A percentile compares a stretch with the other conserved stretches of the same genome.
phyloP scores from a whole-genome alignment of 1,140 invertebrate genomes.

The Diorhabda sublineata region DNA sequence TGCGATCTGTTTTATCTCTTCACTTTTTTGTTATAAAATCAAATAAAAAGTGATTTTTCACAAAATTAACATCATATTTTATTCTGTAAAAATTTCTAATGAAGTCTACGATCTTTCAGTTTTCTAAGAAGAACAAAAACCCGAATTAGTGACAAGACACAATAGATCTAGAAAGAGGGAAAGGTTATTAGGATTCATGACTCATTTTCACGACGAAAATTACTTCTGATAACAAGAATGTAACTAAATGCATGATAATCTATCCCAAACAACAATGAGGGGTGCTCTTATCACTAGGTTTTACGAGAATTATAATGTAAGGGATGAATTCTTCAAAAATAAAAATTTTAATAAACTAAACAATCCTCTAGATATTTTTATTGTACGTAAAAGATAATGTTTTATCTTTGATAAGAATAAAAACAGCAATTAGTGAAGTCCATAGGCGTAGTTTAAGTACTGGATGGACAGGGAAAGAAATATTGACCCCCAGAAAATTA shows the following conservation, averaged over 20 bases:
- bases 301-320: slow-evolving; percentile 8
- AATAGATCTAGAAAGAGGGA: slow-evolving; percentile 2
- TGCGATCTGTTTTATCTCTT: too few species aligned
- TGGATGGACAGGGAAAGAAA: too few species aligned
- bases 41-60: too few species aligned
- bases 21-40: too few species aligned
- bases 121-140: too few species aligned
- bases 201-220: slow-evolving; percentile 15
- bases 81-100: neutral
- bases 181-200: slow-evolving; percentile 10
- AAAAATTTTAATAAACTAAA: neutral
- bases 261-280: slow-evolving; percentile 6
- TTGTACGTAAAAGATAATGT: too few species aligned
- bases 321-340: neutral
- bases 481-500: too few species aligned
- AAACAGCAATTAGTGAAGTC: too few species aligned
- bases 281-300: slow-evolving; percentile 6
- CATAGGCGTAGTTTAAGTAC: too few species aligned
- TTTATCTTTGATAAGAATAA: too few species aligned
- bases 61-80: too few species aligned
- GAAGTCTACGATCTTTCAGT: neutral
- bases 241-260: slow-evolving; percentile 7
- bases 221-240: slow-evolving; percentile 9
- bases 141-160: slow-evolving; percentile 9
- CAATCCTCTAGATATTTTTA: too few species aligned